Conservation (phyloP, 2,797 vertebrate species). For the Jordanella pulchra region DNA sequence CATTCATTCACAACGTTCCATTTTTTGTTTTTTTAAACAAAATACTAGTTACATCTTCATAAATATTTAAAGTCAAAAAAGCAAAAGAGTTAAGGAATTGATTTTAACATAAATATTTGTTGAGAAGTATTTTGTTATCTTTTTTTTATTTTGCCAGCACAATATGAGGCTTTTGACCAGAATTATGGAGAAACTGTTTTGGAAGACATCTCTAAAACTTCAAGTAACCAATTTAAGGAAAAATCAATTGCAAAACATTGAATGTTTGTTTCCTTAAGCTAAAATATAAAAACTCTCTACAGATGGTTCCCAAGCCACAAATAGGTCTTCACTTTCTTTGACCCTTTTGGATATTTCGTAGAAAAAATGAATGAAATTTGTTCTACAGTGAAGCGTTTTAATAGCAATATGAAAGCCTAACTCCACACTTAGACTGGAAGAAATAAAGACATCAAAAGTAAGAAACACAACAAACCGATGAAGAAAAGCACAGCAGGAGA, state of each 20-base stretch:
- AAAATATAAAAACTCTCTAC: constrained; percentile 2
- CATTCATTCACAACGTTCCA: too few relatives aligned
- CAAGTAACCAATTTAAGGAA: background rate
- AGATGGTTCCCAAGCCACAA: constrained; percentile 10
- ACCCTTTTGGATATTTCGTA: constrained; percentile 53
- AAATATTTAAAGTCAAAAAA: too few relatives aligned
- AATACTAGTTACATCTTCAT: too few relatives aligned
- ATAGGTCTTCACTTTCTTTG: constrained; percentile 19
- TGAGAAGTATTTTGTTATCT: background rate
- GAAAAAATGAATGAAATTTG: constrained; percentile 31
- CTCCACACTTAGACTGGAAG: constrained; percentile 9
- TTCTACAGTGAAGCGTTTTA: constrained; percentile 52
- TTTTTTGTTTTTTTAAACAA: too few relatives aligned
- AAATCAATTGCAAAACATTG: background rate
- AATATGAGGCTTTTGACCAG: background rate
- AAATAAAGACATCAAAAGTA: constrained; percentile 32
- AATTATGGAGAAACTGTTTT: background rate
- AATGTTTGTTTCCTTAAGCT: background rate
- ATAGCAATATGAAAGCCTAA: constrained; percentile 49
- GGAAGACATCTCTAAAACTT: background rate
- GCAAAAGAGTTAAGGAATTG: background rate
- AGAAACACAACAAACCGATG: constrained; percentile 31
- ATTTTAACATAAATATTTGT: background rate
- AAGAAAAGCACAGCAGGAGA: constrained; percentile 46
- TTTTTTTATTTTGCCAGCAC: background rate